phyloP scores from a whole-genome alignment of 2,888 invertebrate species.

The Cataglyphis altisquamis region DNA sequence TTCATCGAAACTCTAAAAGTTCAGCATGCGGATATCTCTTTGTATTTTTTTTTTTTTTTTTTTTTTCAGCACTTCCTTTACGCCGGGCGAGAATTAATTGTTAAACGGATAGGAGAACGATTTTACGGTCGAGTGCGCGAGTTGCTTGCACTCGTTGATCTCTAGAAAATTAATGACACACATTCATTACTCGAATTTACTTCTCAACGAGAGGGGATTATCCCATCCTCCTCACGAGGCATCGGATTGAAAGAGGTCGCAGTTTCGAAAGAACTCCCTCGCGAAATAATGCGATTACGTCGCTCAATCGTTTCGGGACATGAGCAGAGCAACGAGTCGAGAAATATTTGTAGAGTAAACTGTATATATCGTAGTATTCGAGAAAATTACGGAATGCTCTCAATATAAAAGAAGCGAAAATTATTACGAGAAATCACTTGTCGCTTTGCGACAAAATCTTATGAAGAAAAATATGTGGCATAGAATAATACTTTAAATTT shows the following conservation, averaged over 20 bases:
- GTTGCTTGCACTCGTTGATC: slow-evolving; percentile 2
- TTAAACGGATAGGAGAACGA: slow-evolving; percentile 19
- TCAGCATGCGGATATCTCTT: background rate
- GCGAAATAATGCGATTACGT: slow-evolving; percentile 54
- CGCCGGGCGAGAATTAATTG: slow-evolving; percentile 23
- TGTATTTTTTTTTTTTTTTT: background rate
- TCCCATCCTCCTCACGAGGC: slow-evolving; percentile 9
- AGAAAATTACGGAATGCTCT: slow-evolving; percentile 38
- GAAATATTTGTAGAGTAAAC: slow-evolving; percentile 37
- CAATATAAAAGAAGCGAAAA: slow-evolving; percentile 35
- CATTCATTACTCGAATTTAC: slow-evolving; percentile 46
- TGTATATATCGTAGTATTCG: slow-evolving; percentile 16
- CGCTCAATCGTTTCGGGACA: slow-evolving; percentile 52
- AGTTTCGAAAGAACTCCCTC: slow-evolving; percentile 19
- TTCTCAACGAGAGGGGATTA: slow-evolving; percentile 32
- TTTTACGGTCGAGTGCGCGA: slow-evolving; percentile 29
- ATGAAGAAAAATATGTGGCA: background rate
- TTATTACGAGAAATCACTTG: background rate
- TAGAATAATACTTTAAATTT: slow-evolving; percentile 5
- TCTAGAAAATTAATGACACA: slow-evolving; percentile 38
- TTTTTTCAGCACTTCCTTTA: background rate
- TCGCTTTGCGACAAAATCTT: slow-evolving; percentile 5
- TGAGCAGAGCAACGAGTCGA: slow-evolving; percentile 22
- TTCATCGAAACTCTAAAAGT: slow-evolving; percentile 20
- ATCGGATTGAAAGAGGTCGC: slow-evolving; percentile 26